Evolutionary conservation across 1,140 invertebrate species (phyloP).

Genomic region (Periplaneta americana): DNA sequence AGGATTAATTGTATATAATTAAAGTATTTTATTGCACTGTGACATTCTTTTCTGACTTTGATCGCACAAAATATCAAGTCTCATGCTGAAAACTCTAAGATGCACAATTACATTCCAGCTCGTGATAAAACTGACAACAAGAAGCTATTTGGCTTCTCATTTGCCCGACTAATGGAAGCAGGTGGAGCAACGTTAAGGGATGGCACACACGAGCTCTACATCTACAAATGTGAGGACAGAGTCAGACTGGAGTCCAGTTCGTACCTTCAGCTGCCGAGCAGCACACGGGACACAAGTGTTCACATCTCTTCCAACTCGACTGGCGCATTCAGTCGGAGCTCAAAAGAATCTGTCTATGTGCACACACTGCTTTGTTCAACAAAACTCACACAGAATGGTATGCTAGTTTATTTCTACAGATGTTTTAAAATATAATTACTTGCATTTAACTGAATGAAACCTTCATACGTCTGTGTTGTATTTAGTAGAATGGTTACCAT

Average conservation of each 20-base stretch:
- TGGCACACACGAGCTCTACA: constrained; percentile 79
- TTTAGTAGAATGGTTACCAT: too few relatives aligned
- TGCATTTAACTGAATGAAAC: too few relatives aligned
- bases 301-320: constrained; percentile 17
- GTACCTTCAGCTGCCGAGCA: constrained; percentile 70
- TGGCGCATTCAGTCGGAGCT: constrained; percentile 67
- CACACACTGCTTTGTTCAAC: constrained; percentile 86
- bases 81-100: too few relatives aligned
- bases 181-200: constrained; percentile 81
- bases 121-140: constrained; percentile 83
- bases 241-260: constrained; percentile 64
- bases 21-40: too few relatives aligned
- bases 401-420: constrained; percentile 21
- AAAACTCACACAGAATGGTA: constrained; percentile 90
- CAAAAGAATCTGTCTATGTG: constrained; percentile 79
- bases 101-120: too few relatives aligned
- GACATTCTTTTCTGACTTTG: too few relatives aligned
- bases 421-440: too few relatives aligned
- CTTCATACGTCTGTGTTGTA: too few relatives aligned
- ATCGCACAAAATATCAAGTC: too few relatives aligned
- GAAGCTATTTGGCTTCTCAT: constrained; percentile 89
- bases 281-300: constrained; percentile 48
- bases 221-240: constrained; percentile 89
- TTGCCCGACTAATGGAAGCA: constrained; percentile 82
- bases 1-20: too few relatives aligned